phyloP scores from a whole-genome alignment of 2,797 vertebrate species.

The Lepidocolaptes lacrymiger region DNA sequence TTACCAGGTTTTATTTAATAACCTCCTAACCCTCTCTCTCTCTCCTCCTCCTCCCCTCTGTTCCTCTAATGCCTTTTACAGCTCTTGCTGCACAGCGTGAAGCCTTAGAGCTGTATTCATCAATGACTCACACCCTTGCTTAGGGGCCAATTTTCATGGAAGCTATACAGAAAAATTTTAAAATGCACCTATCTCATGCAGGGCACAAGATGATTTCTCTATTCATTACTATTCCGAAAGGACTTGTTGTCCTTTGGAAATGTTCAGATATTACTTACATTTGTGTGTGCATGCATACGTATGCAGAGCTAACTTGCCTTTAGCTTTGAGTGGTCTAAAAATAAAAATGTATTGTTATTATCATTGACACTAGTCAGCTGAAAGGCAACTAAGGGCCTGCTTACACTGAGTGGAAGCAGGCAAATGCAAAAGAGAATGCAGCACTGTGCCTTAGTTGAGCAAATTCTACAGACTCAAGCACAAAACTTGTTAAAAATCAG shows the following conservation, averaged over 20 bases:
- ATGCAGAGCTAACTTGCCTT: slow-evolving; percentile 55
- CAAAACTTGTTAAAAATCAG: slow-evolving; percentile 37
- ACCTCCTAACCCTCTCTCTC: slow-evolving; percentile 65
- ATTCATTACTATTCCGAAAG: slow-evolving; percentile 74
- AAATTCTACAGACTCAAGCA: not conserved
- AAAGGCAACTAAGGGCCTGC: slow-evolving; percentile 41
- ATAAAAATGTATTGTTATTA: slow-evolving; percentile 56
- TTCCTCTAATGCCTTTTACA: slow-evolving; percentile 75
- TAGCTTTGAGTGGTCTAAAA: slow-evolving; percentile 46
- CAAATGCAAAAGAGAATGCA: slow-evolving; percentile 1
- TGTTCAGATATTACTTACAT: slow-evolving; percentile 62
- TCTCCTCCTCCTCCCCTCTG: slow-evolving; percentile 72
- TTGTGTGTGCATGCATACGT: slow-evolving; percentile 30
- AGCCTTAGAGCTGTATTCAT: slow-evolving; percentile 72
- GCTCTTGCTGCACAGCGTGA: slow-evolving; percentile 69
- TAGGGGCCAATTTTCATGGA: slow-evolving; percentile 76
- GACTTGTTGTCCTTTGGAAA: slow-evolving; percentile 70
- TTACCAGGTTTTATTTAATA: slow-evolving; percentile 70
- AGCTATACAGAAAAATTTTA: slow-evolving; percentile 68
- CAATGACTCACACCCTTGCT: slow-evolving; percentile 75
- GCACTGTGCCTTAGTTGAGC: not conserved
- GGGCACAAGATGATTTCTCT: slow-evolving; percentile 72
- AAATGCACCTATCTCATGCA: slow-evolving; percentile 75
- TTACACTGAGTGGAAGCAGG: not conserved
- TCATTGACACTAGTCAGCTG: slow-evolving; percentile 46